Conservation (phyloP, 2,888 invertebrate genomes). For the Lasioglossum marginatum region DNA sequence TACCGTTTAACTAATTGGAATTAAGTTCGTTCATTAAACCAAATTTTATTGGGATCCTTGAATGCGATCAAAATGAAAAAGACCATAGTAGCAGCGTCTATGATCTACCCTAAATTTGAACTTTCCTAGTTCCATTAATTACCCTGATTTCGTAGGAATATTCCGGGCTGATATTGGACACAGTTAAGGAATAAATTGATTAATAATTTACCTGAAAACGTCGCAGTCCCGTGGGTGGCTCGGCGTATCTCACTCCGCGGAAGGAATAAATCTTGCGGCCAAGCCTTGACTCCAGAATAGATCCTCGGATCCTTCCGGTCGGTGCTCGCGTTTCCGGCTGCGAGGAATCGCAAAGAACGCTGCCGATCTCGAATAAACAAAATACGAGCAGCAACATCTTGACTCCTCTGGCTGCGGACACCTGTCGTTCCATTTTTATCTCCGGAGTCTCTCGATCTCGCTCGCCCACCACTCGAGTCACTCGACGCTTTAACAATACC, state of each 20-base stretch:
- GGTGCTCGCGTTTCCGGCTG: constrained; percentile 54
- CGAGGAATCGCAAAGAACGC: not conserved
- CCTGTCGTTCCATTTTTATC: not conserved
- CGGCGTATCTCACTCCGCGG: constrained; percentile 72
- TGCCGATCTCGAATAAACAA: not conserved
- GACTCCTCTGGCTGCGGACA: not conserved
- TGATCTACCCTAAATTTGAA: not conserved
- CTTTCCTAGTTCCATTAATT: not conserved
- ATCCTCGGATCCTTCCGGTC: constrained; percentile 68
- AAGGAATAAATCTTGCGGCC: constrained; percentile 72
- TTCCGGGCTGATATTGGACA: not conserved
- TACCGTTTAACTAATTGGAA: not conserved
- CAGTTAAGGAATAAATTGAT: not conserved
- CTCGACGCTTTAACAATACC: not conserved
- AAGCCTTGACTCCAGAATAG: constrained; percentile 65
- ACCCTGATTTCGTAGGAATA: not conserved
- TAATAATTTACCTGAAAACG: constrained; percentile 67
- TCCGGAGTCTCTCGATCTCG: not conserved
- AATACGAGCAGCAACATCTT: constrained; percentile 1
- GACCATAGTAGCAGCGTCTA: not conserved
- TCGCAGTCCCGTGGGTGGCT: constrained; percentile 65
- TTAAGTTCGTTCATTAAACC: too few species aligned
- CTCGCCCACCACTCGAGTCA: not conserved
- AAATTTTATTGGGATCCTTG: too few species aligned
- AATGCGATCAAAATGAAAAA: not conserved